Base-by-base conservation (phyloP, 1,140 invertebrate genomes). In the Papilio glaucus region DNA sequence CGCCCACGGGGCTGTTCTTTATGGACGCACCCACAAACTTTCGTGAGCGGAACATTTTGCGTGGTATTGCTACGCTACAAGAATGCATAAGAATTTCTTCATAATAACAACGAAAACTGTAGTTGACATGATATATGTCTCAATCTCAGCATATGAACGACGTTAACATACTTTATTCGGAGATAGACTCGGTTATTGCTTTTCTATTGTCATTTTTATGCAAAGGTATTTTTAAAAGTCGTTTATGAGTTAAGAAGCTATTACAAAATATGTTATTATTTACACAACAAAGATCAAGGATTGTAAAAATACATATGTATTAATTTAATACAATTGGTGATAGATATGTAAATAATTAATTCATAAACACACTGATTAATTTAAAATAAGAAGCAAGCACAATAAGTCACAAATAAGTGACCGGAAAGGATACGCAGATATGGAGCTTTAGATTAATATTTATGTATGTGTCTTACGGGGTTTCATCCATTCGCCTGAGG, bases 1-100 rank as follows among this genome's bases (percentile, higher is more conserved):
- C 83, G 78, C 83, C 83, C 76, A 85, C 84, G 63, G 68, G 69
- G 57, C 72, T 69, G 71, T 79, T 85, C 78, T 78, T 77, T 78
- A 78, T 78, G 72, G 73, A 67, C 76, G 80, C 83, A 80, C 80
- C 84, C 80, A 86, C 84, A 72, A 75, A 72, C 71, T 73, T 71
- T 73, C 71, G 39, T 69, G 74, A 77, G 74, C 76, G 67, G 29
- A 72, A 73, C 78, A 81, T 79, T 73, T 71, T 73, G 72, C 73
- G 62, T 72, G 76, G 81, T 77, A 74, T 77, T 76, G 71, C 67
- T 76, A 75, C 76, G 75, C 75, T 70, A 74, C 21, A 75, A 75
- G 67, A 77, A 77, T 78, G 72, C 49, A 63, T 71, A 74, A 67
- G 73, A 74, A 67, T 71, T 62, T 74, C 21, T 21, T 33, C 26